Evolutionary conservation across 2,888 invertebrate genomes (phyloP), one percentile per base, ranked within the genome.

Genomic region (Latrodectus hesperus): DNA sequence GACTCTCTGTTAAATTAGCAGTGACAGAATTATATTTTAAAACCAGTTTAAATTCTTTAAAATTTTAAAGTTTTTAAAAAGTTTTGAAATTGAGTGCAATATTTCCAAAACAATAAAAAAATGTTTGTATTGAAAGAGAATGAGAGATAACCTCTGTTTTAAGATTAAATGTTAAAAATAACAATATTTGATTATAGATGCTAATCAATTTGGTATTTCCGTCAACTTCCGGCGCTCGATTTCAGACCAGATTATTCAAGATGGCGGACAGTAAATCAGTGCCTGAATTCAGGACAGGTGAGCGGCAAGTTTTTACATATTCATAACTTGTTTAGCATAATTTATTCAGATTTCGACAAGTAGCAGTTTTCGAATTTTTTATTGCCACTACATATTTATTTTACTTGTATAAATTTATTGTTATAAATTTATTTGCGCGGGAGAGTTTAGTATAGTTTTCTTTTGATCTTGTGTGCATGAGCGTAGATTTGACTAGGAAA

Each of bases 181-280:
- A 4, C 53, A 76, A 77, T 51, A 73, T 82, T 77, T 26, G 55
- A 82, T 76, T 78, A 67, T 68, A 82, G 82, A 88, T 88, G 79
- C 78, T 88, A 88, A 88, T 88, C 88, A 88, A 88, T 88, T 84
- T 84, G 70, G 73, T 79, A 76, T 89, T 89, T 89, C 89, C 85
- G 86, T 89, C 83, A 86, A 89, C 85, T 89, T 89, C 89, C 89
- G 89, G 89, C 84, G 51, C 75, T 84, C 76, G 83, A 89, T 74
- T 88, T 83, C 70, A 75, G 74, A 49, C 51, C 65, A 81, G 83
- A 89, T 83, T 83, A 85, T 85, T 89, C 89, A 89, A 89, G 82
- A 89, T 89, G 89, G 89, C 89, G 85, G 89, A 86, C 83, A 79
- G 82, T 78, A 68, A 84, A 71, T 84, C 84, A 80, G 67, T 75